phyloP scores from a whole-genome alignment of 1,140 invertebrate species.

The Oryzaephilus surinamensis region DNA sequence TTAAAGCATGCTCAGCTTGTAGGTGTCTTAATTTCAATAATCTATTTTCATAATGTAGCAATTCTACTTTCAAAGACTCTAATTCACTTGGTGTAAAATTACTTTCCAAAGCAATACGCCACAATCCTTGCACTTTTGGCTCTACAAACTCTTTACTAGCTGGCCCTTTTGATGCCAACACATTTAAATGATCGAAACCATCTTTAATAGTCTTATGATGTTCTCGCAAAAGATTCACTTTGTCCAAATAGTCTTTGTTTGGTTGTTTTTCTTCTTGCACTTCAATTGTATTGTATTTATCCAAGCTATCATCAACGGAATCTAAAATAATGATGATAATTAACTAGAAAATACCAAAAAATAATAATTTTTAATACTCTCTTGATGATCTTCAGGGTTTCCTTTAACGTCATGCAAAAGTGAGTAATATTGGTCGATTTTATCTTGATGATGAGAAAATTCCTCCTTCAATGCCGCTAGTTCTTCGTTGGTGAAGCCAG shows the following conservation, averaged over 20 bases:
- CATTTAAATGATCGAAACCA: conserved; percentile 68
- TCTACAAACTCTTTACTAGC: conserved; percentile 79
- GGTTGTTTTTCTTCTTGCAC: conserved; percentile 54
- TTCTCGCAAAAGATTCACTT: conserved; percentile 60
- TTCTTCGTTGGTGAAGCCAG: conserved; percentile 76
- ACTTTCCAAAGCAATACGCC: conserved; percentile 66
- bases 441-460: conserved; percentile 85
- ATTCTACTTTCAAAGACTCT: conserved; percentile 74
- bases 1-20: conserved; percentile 62
- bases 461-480: conserved; percentile 76
- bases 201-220: conserved; percentile 69
- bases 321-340: conserved; percentile 30
- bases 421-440: conserved; percentile 81
- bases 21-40: conserved; percentile 73
- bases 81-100: conserved; percentile 76
- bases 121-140: conserved; percentile 77
- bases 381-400: conserved; percentile 46
- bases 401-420: conserved; percentile 59
- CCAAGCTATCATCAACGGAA: conserved; percentile 41
- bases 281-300: conserved; percentile 45
- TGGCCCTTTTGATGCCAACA: conserved; percentile 59
- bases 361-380: conserved; percentile 35
- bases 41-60: conserved; percentile 79
- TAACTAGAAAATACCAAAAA: conserved; percentile 4
- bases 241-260: conserved; percentile 49